A percentile compares a stretch with the other conserved stretches of the same genome.
Evolutionary conservation across 2,888 invertebrate genomes (phyloP).

Genomic region (Furcula furcula): DNA sequence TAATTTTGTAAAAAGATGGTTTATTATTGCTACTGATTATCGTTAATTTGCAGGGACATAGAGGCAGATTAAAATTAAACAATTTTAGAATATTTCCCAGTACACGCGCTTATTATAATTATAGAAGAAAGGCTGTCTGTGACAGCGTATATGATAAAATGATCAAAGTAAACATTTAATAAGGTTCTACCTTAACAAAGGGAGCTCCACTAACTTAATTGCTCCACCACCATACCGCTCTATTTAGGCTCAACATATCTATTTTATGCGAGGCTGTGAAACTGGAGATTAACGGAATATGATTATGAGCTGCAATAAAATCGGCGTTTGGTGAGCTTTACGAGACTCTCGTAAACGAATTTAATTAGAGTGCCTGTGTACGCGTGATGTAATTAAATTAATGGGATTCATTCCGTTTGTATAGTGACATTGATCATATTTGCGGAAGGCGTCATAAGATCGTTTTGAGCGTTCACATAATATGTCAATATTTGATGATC

Average conservation of each 20-base stretch:
- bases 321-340: conserved; percentile 23
- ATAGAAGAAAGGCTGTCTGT: no score
- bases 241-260: conserved; percentile 5
- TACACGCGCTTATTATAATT: no score
- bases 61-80: no score
- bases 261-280: conserved; percentile 17
- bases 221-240: background rate
- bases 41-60: no score
- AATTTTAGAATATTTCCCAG: no score
- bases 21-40: no score
- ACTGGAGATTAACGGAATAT: conserved; percentile 20
- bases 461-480: background rate
- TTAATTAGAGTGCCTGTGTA: conserved; percentile 27
- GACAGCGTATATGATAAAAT: background rate
- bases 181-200: background rate
- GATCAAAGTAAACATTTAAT: background rate
- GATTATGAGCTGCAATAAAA: conserved; percentile 31
- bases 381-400: conserved; percentile 17
- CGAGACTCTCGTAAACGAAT: conserved; percentile 30
- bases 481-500: background rate
- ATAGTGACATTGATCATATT: conserved; percentile 15
- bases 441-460: conserved; percentile 1
- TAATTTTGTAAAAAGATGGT: no score
- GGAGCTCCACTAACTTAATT: background rate
- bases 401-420: conserved; percentile 14